Evolutionary conservation across 2,113 vertebrate genomes (phyloP), one percentile per base, ranked within the genome.

Genomic region (Xiphias gladius): DNA sequence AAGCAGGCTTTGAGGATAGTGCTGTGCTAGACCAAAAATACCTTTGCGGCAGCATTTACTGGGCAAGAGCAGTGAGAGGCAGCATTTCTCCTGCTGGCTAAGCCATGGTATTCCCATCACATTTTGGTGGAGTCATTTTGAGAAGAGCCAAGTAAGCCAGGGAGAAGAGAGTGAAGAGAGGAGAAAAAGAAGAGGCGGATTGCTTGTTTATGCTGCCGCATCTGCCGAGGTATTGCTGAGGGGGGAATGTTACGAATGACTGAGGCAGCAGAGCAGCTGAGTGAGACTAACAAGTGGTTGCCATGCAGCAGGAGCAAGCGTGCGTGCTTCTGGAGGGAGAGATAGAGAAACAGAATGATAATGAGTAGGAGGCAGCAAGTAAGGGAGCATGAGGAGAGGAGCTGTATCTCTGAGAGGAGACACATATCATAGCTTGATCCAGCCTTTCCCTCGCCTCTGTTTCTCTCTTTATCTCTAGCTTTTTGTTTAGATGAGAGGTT

Each of bases 261-360:
- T 77, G 89, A 91, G 78, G 76, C 88, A 81, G 88, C 88, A 85
- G 86, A 88, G 88, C 83, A 92, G 87, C 90, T 90, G 90, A 89
- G 89, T 89, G 88, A 90, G 89, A 93, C 91, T 95, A 94, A 94
- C 94, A 94, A 94, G 92, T 95, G 93, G 94, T 94, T 94, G 92
- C 91, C 88, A 94, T 92, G 92, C 91, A 93, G 91, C 90, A 91
- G 89, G 75, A 91, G 91, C 84, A 79, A 89, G 93, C 79, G 88
- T 82, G 90, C 89, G 61, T 86, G 89, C 90, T 87, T 84, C 92
- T 87, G 79, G 87, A 92, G 85, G 79, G 82, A 84, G 90, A 90
- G 90, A 92, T 78, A 87, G 92, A 93, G 91, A 94, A 92, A 90
- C 80, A 86, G 94, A 94, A 94, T 95, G 91, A 94, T 92, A 94